Conservation (phyloP, 2,113 vertebrate genomes). For the Corythornis vintsioides region DNA sequence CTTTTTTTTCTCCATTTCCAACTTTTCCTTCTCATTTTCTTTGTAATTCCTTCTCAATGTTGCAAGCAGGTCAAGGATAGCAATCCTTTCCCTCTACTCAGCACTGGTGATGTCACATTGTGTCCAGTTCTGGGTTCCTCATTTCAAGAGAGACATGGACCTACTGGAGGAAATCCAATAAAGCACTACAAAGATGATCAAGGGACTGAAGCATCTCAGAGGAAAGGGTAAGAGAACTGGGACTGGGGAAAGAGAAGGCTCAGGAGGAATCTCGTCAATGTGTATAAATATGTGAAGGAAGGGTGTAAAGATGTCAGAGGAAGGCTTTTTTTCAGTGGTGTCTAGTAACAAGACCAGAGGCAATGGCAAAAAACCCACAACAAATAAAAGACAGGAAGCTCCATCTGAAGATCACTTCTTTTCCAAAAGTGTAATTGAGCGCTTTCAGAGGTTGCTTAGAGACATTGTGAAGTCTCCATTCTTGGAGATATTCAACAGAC, state of each 20-base stretch:
- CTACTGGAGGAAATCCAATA: neutral
- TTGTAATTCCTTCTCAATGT: neutral
- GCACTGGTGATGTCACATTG: neutral
- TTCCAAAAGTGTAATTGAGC: neutral
- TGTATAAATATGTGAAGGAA: neutral
- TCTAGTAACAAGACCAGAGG: neutral
- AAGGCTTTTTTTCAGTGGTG: neutral
- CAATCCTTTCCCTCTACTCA: neutral
- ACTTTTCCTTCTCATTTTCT: neutral
- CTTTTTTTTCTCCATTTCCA: neutral
- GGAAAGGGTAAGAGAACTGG: neutral
- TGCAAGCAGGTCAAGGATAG: neutral
- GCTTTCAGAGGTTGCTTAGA: neutral
- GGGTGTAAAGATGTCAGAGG: neutral
- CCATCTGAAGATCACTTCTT: neutral
- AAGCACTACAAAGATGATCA: neutral
- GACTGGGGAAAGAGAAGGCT: neutral
- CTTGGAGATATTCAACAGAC: neutral
- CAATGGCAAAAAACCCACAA: neutral
- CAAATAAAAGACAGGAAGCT: neutral
- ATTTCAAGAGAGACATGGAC: neutral
- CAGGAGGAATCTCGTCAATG: neutral
- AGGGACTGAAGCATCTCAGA: neutral
- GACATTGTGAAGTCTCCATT: neutral
- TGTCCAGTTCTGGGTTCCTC: neutral